Evolutionary conservation across 2,113 vertebrate species (phyloP).

Genomic region (Callaeas wilsoni): DNA sequence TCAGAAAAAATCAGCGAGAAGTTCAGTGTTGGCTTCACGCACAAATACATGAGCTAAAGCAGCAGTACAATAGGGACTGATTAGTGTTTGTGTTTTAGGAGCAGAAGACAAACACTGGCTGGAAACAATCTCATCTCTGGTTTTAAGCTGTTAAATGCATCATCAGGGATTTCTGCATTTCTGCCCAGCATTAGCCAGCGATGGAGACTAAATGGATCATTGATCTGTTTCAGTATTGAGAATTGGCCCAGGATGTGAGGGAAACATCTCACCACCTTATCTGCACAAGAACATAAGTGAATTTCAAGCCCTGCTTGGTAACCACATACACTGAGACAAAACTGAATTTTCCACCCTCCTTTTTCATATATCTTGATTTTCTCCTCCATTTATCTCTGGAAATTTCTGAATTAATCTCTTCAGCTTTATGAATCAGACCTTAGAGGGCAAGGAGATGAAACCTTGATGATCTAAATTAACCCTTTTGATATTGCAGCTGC

Average conservation of each 20-base stretch:
- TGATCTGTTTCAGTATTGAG: neutral
- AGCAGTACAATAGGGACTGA: neutral
- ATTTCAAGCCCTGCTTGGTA: conserved; percentile 57
- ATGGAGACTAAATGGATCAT: neutral
- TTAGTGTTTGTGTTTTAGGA: neutral
- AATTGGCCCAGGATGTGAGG: neutral
- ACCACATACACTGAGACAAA: conserved; percentile 43
- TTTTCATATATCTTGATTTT: conserved; percentile 58
- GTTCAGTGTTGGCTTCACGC: neutral
- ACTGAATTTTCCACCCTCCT: conserved; percentile 37
- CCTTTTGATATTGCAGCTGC: conserved; percentile 31
- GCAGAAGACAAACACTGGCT: neutral
- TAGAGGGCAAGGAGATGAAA: conserved; percentile 45
- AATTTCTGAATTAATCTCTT: conserved; percentile 52
- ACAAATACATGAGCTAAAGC: neutral
- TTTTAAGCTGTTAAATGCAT: neutral
- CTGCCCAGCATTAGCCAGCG: neutral
- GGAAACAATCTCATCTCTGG: neutral
- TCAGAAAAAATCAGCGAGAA: neutral
- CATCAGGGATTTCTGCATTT: neutral
- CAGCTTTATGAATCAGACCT: conserved; percentile 52
- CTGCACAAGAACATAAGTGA: conserved; percentile 13
- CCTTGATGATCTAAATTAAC: conserved; percentile 48
- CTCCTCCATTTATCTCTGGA: conserved; percentile 46
- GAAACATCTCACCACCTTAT: conserved; percentile 27